These are phyloP conservation scores for Scortum barcoo DNA, from an alignment of 2,113 vertebrate species.

Conservation along the genomic window DNA sequence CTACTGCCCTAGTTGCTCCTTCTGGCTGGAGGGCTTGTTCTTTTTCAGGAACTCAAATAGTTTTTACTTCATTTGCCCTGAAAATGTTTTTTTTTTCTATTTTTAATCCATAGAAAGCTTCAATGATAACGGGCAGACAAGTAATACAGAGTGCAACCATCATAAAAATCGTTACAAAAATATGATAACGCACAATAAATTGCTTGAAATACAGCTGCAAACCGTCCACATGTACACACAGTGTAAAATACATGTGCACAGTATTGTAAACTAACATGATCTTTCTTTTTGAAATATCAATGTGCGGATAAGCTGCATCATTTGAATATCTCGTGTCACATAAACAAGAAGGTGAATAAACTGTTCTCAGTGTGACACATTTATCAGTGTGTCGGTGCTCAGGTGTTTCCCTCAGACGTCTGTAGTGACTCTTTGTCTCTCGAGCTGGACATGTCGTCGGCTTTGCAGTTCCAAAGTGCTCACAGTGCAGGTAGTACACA, in stretches of 20 bases:
- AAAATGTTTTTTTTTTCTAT: background rate
- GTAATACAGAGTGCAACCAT: too few species aligned
- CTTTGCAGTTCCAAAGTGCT: slow-evolving; percentile 97
- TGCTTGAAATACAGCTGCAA: background rate
- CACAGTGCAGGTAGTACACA: slow-evolving; percentile 98
- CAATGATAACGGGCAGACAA: background rate
- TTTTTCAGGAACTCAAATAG: slow-evolving; percentile 24
- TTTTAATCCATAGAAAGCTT: background rate
- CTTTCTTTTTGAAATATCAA: too few species aligned
- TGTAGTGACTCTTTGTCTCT: background rate
- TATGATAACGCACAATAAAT: background rate
- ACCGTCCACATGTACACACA: background rate
- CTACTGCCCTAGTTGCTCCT: slow-evolving; percentile 99
- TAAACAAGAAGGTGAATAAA: background rate
- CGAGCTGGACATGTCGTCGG: slow-evolving; percentile 58
- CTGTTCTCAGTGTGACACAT: background rate
- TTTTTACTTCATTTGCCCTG: background rate
- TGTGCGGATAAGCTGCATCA: background rate
- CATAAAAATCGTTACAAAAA: background rate
- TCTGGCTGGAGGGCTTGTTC: slow-evolving; percentile 91
- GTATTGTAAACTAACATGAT: too few species aligned
- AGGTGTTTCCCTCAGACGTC: background rate
- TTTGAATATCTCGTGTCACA: background rate
- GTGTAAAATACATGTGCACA: too few species aligned
- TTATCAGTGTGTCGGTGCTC: background rate